Conservation (phyloP, 2,888 invertebrate species). For the Phalangium opilio region DNA sequence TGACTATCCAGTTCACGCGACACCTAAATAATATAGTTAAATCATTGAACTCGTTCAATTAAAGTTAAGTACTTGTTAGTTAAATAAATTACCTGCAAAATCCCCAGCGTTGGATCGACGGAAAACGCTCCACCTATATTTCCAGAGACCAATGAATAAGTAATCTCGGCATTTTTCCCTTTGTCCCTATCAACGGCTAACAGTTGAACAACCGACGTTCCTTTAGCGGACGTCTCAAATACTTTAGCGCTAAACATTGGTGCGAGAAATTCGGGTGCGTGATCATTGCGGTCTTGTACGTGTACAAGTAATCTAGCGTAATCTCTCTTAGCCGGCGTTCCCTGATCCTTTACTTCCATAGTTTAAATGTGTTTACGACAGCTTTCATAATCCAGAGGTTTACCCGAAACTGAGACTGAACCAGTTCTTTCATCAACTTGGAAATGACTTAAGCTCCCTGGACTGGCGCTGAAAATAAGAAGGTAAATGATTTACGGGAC, state of each 20-base stretch:
- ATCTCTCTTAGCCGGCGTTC: slow-evolving; percentile 43
- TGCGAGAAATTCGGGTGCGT: slow-evolving; percentile 72
- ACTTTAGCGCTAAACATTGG: slow-evolving; percentile 62
- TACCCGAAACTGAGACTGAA: slow-evolving; percentile 69
- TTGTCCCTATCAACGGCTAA: slow-evolving; percentile 69
- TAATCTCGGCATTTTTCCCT: slow-evolving; percentile 59
- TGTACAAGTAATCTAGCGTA: slow-evolving; percentile 64
- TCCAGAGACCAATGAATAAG: slow-evolving; percentile 46
- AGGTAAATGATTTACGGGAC: too few relatives aligned
- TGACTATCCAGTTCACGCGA: slow-evolving; percentile 42
- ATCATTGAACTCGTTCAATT: too few relatives aligned
- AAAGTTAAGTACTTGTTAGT: too few relatives aligned
- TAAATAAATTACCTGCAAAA: slow-evolving; percentile 36
- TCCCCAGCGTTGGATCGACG: slow-evolving; percentile 62
- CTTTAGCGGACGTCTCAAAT: slow-evolving; percentile 55
- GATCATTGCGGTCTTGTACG: slow-evolving; percentile 79
- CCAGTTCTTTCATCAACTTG: slow-evolving; percentile 71
- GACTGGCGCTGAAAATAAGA: slow-evolving; percentile 17
- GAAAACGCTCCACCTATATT: slow-evolving; percentile 75
- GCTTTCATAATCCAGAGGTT: slow-evolving; percentile 53
- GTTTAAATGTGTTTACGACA: slow-evolving; percentile 59
- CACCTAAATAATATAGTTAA: slow-evolving; percentile 20
- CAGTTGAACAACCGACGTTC: slow-evolving; percentile 55
- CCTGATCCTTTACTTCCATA: slow-evolving; percentile 65
- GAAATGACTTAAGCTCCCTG: slow-evolving; percentile 45